phyloP scores from a whole-genome alignment of 2,797 vertebrate species.

The Hemitrygon akajei region DNA sequence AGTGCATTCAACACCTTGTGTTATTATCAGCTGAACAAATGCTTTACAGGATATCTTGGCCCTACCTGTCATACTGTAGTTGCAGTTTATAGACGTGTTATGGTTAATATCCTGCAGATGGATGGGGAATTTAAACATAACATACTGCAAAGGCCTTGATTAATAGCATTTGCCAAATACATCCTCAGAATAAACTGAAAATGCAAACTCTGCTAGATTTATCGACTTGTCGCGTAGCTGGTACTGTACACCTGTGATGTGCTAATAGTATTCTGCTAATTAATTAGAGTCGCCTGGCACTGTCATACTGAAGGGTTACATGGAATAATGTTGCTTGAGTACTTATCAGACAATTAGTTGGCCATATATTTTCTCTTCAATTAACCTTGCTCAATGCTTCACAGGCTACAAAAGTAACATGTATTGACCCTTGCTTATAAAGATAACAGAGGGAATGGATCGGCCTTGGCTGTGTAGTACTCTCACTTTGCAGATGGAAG shows the following conservation, averaged over 20 bases:
- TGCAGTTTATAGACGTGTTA: slow-evolving; percentile 30
- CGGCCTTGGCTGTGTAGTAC: neutral
- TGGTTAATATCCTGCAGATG: slow-evolving; percentile 36
- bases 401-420: neutral
- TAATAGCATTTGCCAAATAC: slow-evolving; percentile 32
- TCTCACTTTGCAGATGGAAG: too few relatives aligned
- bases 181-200: slow-evolving; percentile 30
- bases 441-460: neutral
- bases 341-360: slow-evolving; percentile 32
- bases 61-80: slow-evolving; percentile 1
- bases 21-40: neutral
- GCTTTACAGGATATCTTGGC: slow-evolving; percentile 11
- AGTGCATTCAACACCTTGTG: neutral
- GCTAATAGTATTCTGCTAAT: slow-evolving; percentile 33
- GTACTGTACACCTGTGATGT: slow-evolving; percentile 24
- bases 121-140: slow-evolving; percentile 34
- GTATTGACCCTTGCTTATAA: slow-evolving; percentile 12
- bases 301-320: slow-evolving; percentile 11
- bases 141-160: slow-evolving; percentile 24
- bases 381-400: slow-evolving; percentile 1
- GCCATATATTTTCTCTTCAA: slow-evolving; percentile 34
- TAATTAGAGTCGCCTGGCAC: neutral
- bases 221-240: slow-evolving; percentile 12
- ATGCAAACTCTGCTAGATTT: slow-evolving; percentile 19
- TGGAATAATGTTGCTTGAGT: neutral